Base-by-base conservation (phyloP, 2,888 invertebrate genomes). In the Acanthopleura granulata region DNA sequence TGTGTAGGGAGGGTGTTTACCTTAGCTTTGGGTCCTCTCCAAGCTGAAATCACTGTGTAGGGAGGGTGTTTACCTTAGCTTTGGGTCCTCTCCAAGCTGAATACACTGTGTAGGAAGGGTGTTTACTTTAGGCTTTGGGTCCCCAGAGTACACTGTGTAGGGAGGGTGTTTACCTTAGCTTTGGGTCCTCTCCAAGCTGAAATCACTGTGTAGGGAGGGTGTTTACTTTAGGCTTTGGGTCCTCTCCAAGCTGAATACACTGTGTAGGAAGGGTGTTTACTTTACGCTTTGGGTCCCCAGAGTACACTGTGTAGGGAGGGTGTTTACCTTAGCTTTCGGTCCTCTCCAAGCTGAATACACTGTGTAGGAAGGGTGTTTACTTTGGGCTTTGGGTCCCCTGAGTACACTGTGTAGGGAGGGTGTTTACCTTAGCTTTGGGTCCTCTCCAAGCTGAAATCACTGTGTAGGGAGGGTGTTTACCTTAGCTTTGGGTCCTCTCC, bases 401-500 rank as follows among this genome's bases (percentile, higher is more conserved):
- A n/a, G n/a, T n/a, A n/a, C n/a, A n/a, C n/a, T n/a, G n/a, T n/a
- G n/a, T 9, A 40, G 9, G 9, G 40, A 9, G 4, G 3, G 9
- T 40, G 40, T 40, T 74, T 77, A 89, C 89, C 84, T 86, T 84
- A 11, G 88, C 93, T 0, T 93, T 92, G 0, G 97, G 95, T 1
- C 96, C 96, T 78, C 96, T 92, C 95, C 95, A 97, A 0, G 94
- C 95, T 77, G 95, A 92, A n/a, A n/a, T n/a, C n/a, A n/a, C n/a
- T n/a, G n/a, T n/a, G n/a, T 9, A 40, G 9, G 9, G 40, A 9
- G 4, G 3, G 9, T 40, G 40, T 40, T 74, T 77, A 89, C 89
- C 84, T 86, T 84, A 11, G 88, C 93, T 0, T 93, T 92, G 0
- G 97, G 95, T 1, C 96, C 96, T 78, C 96, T 92, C 95, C 95